phyloP scores from a whole-genome alignment of 2,113 vertebrate genomes.

The Poicephalus meyeri region DNA sequence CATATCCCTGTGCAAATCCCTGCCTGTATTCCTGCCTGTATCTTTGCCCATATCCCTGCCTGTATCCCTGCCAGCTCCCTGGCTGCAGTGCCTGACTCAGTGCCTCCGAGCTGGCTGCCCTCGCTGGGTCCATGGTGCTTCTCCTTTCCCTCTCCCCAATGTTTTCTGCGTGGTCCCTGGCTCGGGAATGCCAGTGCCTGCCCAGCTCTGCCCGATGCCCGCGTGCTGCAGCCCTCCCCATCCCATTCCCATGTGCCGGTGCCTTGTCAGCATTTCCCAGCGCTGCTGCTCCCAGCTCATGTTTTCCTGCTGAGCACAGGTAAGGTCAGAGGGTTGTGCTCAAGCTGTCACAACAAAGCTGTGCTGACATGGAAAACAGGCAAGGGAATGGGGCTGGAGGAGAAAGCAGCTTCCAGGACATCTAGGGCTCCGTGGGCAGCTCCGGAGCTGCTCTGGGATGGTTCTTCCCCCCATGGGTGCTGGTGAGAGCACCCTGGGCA shows the following conservation, averaged over 20 bases:
- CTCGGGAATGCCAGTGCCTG: not conserved
- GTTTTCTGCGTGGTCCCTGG: not conserved
- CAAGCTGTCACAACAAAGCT: not conserved
- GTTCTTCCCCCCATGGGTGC: not conserved
- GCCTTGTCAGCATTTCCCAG: not conserved
- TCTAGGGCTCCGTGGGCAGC: fast-evolving
- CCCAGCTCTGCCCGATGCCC: not conserved
- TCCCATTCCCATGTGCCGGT: not conserved
- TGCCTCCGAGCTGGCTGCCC: not conserved
- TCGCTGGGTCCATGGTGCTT: fast-evolving
- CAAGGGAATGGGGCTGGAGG: not conserved
- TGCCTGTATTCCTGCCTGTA: not conserved
- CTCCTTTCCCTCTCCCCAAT: not conserved
- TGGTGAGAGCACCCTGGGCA: not conserved
- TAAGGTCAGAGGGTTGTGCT: not conserved
- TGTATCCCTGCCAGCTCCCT: not conserved
- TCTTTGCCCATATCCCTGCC: not conserved
- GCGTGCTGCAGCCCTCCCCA: not conserved
- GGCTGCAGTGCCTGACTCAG: not conserved
- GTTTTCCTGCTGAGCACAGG: not conserved
- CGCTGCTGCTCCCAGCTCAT: not conserved
- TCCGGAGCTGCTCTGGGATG: not conserved
- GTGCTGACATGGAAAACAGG: not conserved
- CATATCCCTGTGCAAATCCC: not conserved
- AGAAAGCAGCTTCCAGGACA: not conserved